phyloP scores from a whole-genome alignment of 2,113 vertebrate species.

The Felis chaus region DNA sequence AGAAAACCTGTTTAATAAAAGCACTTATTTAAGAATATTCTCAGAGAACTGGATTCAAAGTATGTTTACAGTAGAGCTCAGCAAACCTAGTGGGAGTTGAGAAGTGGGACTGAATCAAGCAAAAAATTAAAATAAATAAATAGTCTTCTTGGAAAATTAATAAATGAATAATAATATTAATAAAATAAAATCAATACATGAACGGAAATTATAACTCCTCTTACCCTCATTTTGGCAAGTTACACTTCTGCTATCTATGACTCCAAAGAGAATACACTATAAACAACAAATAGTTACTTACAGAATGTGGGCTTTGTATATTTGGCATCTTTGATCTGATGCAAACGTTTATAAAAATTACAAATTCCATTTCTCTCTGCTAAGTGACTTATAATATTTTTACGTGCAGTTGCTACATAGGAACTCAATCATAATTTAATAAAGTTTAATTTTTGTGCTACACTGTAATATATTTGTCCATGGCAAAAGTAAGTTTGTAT shows the following conservation, averaged over 20 bases:
- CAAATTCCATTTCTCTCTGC: background rate
- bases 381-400: conserved; percentile 66
- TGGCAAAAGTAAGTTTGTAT: conserved; percentile 8
- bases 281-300: background rate
- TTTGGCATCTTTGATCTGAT: background rate
- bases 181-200: background rate
- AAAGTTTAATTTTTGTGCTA: conserved; percentile 56
- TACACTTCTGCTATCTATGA: background rate
- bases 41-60: background rate
- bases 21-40: background rate
- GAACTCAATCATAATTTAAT: conserved; percentile 51
- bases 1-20: background rate
- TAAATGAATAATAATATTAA: background rate
- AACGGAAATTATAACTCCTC: background rate
- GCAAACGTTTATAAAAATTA: background rate
- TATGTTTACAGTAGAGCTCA: background rate
- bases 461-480: conserved; percentile 15
- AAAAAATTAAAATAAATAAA: background rate
- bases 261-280: background rate
- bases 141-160: background rate
- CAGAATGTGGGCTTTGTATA: background rate
- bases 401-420: conserved; percentile 39
- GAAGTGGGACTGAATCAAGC: background rate
- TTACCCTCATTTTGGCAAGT: background rate
- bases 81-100: background rate